A percentile compares a stretch with the other conserved stretches of the same genome.
phyloP scores from a whole-genome alignment of 2,888 invertebrate species.

The Beris morrisii region DNA sequence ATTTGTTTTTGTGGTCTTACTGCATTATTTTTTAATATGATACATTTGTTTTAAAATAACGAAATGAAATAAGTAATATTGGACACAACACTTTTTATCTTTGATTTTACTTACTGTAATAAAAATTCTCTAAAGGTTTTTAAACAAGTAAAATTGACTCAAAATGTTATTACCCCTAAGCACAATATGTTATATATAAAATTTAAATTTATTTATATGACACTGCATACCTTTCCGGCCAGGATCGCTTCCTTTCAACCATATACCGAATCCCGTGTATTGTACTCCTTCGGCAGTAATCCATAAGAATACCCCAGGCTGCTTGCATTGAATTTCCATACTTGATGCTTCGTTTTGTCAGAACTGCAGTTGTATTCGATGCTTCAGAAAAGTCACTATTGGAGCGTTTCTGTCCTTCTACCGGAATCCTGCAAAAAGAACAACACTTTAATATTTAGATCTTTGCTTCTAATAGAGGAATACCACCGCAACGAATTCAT shows the following conservation, averaged over 20 bases:
- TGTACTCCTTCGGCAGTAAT: constrained; percentile 60
- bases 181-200: too few species aligned
- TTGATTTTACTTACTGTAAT: too few species aligned
- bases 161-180: too few species aligned
- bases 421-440: constrained; percentile 8
- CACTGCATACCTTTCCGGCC: constrained; percentile 56
- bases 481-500: neutral
- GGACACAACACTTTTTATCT: too few species aligned
- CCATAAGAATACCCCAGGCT: constrained; percentile 58
- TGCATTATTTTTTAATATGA: too few species aligned
- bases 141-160: too few species aligned
- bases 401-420: neutral
- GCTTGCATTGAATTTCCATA: constrained; percentile 53
- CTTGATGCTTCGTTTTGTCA: constrained; percentile 40
- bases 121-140: too few species aligned
- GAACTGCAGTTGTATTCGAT: constrained; percentile 5
- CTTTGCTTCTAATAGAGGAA: neutral
- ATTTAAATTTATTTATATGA: too few species aligned
- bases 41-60: too few species aligned
- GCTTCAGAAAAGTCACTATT: constrained; percentile 12
- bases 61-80: too few species aligned
- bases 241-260: constrained; percentile 58
- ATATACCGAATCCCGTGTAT: constrained; percentile 62
- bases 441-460: neutral
- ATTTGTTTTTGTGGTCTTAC: too few species aligned